Evolutionary conservation across 2,113 vertebrate species (phyloP).

Genomic region (Rhinoptilus africanus): DNA sequence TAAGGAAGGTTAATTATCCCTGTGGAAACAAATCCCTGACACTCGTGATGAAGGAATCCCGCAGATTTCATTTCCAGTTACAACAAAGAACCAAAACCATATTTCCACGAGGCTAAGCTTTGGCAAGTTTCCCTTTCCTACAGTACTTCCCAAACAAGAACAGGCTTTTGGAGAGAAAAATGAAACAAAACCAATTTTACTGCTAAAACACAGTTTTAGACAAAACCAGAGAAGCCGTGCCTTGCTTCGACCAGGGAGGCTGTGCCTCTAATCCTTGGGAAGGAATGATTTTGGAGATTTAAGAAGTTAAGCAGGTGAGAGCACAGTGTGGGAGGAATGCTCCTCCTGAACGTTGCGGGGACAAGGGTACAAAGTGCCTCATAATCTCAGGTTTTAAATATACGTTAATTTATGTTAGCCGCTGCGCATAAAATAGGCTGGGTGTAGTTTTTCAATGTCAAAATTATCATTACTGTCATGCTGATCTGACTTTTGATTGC

Average conservation of each 20-base stretch:
- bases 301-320: neutral
- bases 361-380: neutral
- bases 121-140: neutral
- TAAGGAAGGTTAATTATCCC: neutral
- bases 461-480: neutral
- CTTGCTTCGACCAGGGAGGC: neutral
- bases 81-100: neutral
- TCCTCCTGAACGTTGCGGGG: neutral
- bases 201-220: neutral
- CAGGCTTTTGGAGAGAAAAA: neutral
- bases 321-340: neutral
- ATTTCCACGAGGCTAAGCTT: neutral
- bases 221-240: neutral
- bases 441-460: neutral
- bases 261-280: neutral
- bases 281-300: neutral
- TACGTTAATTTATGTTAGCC: neutral
- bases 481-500: neutral
- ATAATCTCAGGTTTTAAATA: neutral
- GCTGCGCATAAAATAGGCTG: neutral
- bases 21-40: neutral
- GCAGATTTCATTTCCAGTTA: neutral
- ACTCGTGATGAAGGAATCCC: neutral
- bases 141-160: neutral
- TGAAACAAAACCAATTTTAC: neutral